These are phyloP conservation scores for Oxygymnocypris stewartii DNA, from an alignment of 2,113 vertebrate genomes.

Conservation along the genomic window DNA sequence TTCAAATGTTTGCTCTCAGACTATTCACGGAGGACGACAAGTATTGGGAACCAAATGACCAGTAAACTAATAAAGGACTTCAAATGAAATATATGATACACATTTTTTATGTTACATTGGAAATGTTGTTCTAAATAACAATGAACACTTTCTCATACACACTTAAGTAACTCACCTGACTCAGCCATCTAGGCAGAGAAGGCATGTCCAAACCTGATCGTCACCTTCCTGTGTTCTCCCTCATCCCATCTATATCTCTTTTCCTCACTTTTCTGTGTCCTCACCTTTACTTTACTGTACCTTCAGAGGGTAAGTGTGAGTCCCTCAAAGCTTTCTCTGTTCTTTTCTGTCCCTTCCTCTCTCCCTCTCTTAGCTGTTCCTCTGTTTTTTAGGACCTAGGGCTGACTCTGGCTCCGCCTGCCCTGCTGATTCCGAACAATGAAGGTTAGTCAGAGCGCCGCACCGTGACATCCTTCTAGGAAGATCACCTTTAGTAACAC, in stretches of 20 bases:
- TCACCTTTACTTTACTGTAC: slow-evolving; percentile 2
- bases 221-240: neutral
- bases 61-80: neutral
- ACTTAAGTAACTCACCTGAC: slow-evolving; percentile 75
- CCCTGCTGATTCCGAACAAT: slow-evolving; percentile 28
- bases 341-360: slow-evolving; percentile 12
- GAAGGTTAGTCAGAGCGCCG: slow-evolving; percentile 6
- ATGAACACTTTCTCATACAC: neutral
- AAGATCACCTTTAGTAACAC: slow-evolving; percentile 8
- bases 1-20: neutral
- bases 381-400: slow-evolving; percentile 2
- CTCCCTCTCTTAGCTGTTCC: neutral
- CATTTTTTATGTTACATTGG: neutral
- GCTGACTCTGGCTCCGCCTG: neutral
- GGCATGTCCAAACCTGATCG: slow-evolving; percentile 72
- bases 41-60: neutral
- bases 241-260: neutral
- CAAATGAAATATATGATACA: neutral
- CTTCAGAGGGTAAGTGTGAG: neutral
- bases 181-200: slow-evolving; percentile 84
- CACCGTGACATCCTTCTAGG: slow-evolving; percentile 8
- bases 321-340: slow-evolving; percentile 22
- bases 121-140: neutral
- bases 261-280: neutral
- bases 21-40: neutral